These are phyloP conservation scores for Fratercula arctica DNA, from an alignment of 2,797 vertebrate species.

Conservation along the genomic window DNA sequence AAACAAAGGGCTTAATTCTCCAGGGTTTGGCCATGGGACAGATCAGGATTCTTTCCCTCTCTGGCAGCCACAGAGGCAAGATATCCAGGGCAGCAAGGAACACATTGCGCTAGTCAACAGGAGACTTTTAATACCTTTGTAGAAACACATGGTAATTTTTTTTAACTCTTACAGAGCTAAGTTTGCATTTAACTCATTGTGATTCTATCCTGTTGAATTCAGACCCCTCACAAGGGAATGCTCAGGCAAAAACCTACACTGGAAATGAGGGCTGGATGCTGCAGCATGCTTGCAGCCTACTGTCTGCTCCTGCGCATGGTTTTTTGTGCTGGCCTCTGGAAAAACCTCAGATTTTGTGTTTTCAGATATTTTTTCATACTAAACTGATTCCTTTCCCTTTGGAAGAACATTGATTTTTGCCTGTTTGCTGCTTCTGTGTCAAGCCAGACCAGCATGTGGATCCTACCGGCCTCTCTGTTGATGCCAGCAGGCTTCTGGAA, in stretches of 20 bases:
- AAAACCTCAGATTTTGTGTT: not conserved
- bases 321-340: not conserved
- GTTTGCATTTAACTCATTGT: not conserved
- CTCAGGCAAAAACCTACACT: not conserved
- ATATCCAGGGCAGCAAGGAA: slow-evolving; percentile 15
- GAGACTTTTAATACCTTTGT: slow-evolving; percentile 2
- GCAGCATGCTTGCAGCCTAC: not conserved
- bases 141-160: not conserved
- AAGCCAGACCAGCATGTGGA: not conserved
- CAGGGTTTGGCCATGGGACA: slow-evolving; percentile 14
- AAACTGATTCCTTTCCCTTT: not conserved
- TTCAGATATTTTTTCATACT: not conserved
- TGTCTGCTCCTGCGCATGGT: not conserved
- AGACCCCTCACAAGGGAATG: not conserved
- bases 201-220: not conserved
- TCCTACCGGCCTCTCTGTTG: not conserved
- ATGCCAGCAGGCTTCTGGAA: not conserved
- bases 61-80: slow-evolving; percentile 41
- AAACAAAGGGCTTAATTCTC: slow-evolving; percentile 64
- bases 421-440: not conserved
- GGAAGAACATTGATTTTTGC: slow-evolving; percentile 12
- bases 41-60: slow-evolving; percentile 61
- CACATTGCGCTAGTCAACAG: not conserved
- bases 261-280: not conserved
- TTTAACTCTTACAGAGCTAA: not conserved